Evolutionary conservation across 2,888 invertebrate species (phyloP), one percentile per base, ranked within the genome.

Genomic region (Nezara viridula): DNA sequence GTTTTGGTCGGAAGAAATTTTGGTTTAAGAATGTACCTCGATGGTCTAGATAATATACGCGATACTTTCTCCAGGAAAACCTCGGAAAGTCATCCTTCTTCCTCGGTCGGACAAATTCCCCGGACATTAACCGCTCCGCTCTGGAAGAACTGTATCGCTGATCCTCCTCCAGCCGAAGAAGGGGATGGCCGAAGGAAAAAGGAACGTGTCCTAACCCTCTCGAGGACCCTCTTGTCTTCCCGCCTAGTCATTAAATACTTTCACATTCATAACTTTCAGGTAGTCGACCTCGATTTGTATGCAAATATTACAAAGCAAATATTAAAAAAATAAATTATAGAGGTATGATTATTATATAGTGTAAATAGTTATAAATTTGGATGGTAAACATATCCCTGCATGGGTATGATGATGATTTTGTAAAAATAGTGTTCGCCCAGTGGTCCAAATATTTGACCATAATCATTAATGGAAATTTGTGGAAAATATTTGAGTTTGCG

Each of bases 221-320:
- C 21, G 24, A 24, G 21, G 24, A 10, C 14, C 47, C 47, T 47
- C 85, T 85, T 47, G 40, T 47, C 40, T 85, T 47, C n/a, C 10
- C 85, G 85, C 85, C 47, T 9, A 85, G 44, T 85, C 85, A 47
- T 47, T 85, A 47, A 85, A 47, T 27, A 44, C 85, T 44, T 47
- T 47, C 47, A 85, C 40, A 5, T 2, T 12, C 10, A 60, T 27
- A 1, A 60, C 60, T 60, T 60, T 60, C 60, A n/a, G 60, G 14
- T 60, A 27, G 27, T 60, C 14, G 60, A 60, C 60, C 60, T 60
- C 27, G n/a, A 60, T 60, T 1, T n/a, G n/a, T 55, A n/a, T n/a
- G 12, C 24, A 60, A 60, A 60, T 60, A 60, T 27, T 60, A 52
- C 6, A 16, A 16, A 16, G 10, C 19, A 50, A n/a, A n/a, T n/a